phyloP scores from a whole-genome alignment of 2,888 invertebrate genomes.

The Cephonodes hylas region DNA sequence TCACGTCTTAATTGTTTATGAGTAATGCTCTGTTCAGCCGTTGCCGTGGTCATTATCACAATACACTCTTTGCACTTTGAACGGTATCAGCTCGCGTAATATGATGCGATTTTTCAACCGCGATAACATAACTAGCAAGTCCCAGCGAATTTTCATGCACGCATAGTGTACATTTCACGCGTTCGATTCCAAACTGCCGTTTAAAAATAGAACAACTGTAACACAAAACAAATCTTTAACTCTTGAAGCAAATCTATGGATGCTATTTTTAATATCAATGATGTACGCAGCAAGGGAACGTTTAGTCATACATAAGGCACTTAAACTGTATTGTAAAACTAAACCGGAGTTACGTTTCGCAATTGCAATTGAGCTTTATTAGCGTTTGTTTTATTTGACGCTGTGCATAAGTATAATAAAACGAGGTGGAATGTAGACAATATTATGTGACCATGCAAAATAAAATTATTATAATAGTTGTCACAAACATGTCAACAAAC shows the following conservation, averaged over 20 bases:
- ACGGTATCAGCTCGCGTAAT: background rate
- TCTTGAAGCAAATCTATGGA: background rate
- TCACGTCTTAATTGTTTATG: background rate
- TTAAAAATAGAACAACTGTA: background rate
- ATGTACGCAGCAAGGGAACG: background rate
- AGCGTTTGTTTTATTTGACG: background rate
- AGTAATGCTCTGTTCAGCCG: background rate
- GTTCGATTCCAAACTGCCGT: background rate
- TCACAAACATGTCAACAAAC: background rate
- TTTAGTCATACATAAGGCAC: background rate
- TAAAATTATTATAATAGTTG: background rate
- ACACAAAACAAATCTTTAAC: conserved; percentile 1
- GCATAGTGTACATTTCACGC: background rate
- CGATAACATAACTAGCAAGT: background rate
- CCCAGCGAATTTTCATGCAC: background rate
- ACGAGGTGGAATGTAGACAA: background rate
- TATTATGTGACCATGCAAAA: background rate
- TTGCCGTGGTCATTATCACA: background rate
- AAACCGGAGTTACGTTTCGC: background rate
- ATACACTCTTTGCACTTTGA: background rate
- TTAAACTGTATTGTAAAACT: background rate
- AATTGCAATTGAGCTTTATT: conserved; percentile 6
- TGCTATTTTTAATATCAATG: conserved; percentile 4
- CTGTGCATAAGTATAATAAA: background rate
- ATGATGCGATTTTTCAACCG: background rate